Percentiles rank a stretch among this genome's conserved stretches.
Conservation (phyloP, 1,140 invertebrate species). For the Popillia japonica region DNA sequence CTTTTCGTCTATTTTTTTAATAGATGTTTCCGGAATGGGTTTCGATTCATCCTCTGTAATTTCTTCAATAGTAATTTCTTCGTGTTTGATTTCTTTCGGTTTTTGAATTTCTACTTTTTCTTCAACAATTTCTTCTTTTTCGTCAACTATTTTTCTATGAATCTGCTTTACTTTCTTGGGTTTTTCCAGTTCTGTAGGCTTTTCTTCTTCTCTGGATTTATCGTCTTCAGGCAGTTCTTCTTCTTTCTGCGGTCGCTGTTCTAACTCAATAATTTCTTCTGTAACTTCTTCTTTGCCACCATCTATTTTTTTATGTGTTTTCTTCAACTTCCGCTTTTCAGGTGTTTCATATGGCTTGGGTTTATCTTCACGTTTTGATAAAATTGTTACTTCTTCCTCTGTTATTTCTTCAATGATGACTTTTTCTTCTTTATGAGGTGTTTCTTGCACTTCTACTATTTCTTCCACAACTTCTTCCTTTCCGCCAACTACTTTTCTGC, state of each 20-base stretch:
- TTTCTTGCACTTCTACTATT: conserved; percentile 46
- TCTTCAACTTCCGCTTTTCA: not conserved
- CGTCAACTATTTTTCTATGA: conserved; percentile 41
- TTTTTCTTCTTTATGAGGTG: conserved; percentile 43
- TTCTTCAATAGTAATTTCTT: conserved; percentile 44
- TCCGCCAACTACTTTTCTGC: conserved; percentile 41
- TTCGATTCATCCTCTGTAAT: conserved; percentile 51
- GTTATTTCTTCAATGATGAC: conserved; percentile 44
- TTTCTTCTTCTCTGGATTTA: too few relatives aligned
- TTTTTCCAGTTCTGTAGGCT: conserved; percentile 45
- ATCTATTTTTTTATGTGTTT: conserved; percentile 22
- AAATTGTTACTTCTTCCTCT: conserved; percentile 48
- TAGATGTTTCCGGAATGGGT: conserved; percentile 55
- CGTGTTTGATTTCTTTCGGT: conserved; percentile 55
- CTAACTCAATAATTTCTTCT: conserved; percentile 45
- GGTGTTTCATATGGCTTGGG: not conserved
- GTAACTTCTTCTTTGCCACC: conserved; percentile 45
- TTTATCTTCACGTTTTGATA: not conserved
- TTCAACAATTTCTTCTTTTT: conserved; percentile 50
- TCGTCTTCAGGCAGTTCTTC: conserved; percentile 18
- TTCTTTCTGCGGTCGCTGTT: conserved; percentile 38
- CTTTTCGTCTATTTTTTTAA: conserved; percentile 61
- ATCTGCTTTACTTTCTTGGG: conserved; percentile 33
- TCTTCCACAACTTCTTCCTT: conserved; percentile 54
- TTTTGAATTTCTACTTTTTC: conserved; percentile 59